These are phyloP conservation scores for Halcyon badia DNA, from an alignment of 2,797 vertebrate genomes.

Conservation along the genomic window DNA sequence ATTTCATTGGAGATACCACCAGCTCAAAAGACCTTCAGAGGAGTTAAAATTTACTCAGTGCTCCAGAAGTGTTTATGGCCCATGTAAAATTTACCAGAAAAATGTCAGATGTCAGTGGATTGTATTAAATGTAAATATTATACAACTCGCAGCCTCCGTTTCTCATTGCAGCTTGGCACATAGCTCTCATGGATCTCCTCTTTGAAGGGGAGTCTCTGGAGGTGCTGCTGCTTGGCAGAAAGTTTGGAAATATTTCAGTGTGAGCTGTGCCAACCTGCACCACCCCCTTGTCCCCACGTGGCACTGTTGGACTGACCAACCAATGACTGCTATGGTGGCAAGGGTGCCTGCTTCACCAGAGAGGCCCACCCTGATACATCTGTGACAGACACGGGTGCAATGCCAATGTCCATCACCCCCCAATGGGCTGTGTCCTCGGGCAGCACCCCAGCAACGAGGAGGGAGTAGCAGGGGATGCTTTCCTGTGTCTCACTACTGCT, in stretches of 20 bases:
- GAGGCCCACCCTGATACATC: fast-evolving
- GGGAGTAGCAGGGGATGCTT: fast-evolving
- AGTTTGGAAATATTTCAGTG: not conserved
- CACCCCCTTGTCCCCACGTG: fast-evolving
- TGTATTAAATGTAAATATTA: conserved; percentile 77
- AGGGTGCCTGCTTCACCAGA: fast-evolving
- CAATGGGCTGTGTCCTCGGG: not conserved
- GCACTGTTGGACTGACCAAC: fast-evolving
- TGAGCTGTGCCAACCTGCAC: not conserved
- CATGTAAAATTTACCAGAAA: conserved; percentile 69
- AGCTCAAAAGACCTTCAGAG: not conserved
- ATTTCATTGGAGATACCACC: conserved; percentile 8
- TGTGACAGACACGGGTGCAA: fast-evolving
- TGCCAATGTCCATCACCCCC: fast-evolving
- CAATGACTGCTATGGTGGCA: fast-evolving
- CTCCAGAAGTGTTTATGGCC: conserved; percentile 62
- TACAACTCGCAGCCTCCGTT: not conserved
- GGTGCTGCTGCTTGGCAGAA: not conserved
- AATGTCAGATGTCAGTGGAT: conserved; percentile 71
- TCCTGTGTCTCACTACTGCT: not conserved
- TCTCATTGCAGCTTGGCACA: conserved; percentile 34
- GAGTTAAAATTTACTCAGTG: conserved; percentile 70
- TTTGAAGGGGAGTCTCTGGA: conserved; percentile 53
- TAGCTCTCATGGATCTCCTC: not conserved
- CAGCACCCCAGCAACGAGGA: not conserved